A percentile compares a stretch with the other conserved stretches of the same genome.
These are phyloP conservation scores for Hylyphantes graminicola DNA, from an alignment of 1,140 invertebrate species.

Conservation along the genomic window DNA sequence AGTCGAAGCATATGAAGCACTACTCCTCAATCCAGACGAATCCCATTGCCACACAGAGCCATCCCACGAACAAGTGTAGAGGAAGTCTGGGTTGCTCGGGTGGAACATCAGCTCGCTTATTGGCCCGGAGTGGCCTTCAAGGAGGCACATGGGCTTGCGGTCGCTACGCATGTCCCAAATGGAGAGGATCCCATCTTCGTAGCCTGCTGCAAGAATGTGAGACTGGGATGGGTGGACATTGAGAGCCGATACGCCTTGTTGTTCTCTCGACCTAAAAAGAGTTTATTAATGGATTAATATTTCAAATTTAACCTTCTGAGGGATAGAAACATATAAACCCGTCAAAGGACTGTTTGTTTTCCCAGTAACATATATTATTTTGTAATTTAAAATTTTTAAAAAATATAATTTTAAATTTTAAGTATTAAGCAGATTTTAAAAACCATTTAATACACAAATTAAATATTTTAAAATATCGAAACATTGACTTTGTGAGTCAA, in stretches of 20 bases:
- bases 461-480: too few relatives aligned
- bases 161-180: slow-evolving; percentile 89
- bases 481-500: neutral
- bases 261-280: slow-evolving; percentile 70
- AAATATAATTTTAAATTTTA: neutral
- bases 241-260: slow-evolving; percentile 78
- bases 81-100: slow-evolving; percentile 81
- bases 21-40: slow-evolving; percentile 62
- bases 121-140: slow-evolving; percentile 80
- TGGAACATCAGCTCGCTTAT: slow-evolving; percentile 87
- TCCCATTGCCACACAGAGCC: slow-evolving; percentile 91
- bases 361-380: neutral
- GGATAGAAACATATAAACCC: neutral
- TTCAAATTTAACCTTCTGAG: neutral
- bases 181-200: slow-evolving; percentile 82
- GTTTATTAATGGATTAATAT: neutral
- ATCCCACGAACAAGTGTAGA: slow-evolving; percentile 81
- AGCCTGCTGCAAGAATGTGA: slow-evolving; percentile 84
- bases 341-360: neutral
- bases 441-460: too few relatives aligned
- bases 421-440: too few relatives aligned
- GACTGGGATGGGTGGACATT: slow-evolving; percentile 85
- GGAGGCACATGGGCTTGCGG: slow-evolving; percentile 80
- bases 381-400: neutral
- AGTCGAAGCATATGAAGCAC: neutral